Evolutionary conservation across 2,888 invertebrate genomes (phyloP).

Genomic region (Sarcophaga subvicina): DNA sequence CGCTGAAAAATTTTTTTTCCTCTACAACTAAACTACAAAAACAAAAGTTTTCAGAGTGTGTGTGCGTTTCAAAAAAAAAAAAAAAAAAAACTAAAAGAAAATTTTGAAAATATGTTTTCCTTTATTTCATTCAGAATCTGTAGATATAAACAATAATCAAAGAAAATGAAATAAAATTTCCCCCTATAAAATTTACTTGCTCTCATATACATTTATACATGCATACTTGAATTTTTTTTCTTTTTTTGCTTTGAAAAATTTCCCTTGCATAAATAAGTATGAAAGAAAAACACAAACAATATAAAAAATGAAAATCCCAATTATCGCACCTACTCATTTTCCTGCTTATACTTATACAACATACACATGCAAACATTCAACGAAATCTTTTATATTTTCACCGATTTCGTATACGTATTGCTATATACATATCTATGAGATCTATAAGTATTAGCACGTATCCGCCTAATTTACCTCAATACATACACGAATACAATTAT

Average conservation of each 20-base stretch:
- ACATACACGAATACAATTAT: background rate
- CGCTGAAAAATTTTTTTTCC: constrained; percentile 66
- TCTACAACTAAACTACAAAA: constrained; percentile 59
- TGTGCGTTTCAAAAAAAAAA: background rate
- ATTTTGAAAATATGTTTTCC: constrained; percentile 29
- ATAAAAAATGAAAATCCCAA: constrained; percentile 69
- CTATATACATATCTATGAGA: constrained; percentile 4
- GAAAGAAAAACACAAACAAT: constrained; percentile 34
- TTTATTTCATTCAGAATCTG: constrained; percentile 54
- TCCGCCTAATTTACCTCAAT: background rate
- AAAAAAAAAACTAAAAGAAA: background rate
- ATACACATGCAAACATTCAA: background rate
- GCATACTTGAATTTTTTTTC: background rate
- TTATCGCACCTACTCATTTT: constrained; percentile 71
- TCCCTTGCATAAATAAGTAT: constrained; percentile 36
- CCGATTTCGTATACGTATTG: constrained; percentile 30
- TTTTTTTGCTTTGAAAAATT: constrained; percentile 26
- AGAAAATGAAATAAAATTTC: constrained; percentile 47
- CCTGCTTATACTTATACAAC: constrained; percentile 40
- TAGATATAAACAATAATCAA: constrained; percentile 21
- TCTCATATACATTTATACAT: background rate
- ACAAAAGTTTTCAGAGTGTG: constrained; percentile 29
- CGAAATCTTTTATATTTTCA: constrained; percentile 11
- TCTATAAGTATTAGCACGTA: background rate
- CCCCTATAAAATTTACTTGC: constrained; percentile 57